phyloP scores from a whole-genome alignment of 2,888 invertebrate species.

The Chromoteleia sp. region DNA sequence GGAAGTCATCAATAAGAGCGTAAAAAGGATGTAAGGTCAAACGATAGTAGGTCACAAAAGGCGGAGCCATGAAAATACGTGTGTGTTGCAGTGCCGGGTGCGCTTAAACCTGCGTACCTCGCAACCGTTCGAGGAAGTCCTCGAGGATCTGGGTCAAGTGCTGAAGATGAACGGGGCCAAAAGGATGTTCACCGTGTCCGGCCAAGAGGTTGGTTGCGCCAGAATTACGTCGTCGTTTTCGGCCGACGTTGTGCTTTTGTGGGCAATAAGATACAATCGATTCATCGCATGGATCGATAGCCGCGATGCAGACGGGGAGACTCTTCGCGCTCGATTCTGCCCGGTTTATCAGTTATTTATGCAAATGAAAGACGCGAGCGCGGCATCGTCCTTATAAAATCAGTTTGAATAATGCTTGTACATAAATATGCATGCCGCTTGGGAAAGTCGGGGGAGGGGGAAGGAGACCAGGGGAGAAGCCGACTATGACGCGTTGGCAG shows the following conservation, averaged over 20 bases:
- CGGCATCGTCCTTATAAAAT: constrained; percentile 82
- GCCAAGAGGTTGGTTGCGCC: constrained; percentile 91
- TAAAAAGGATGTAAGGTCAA: constrained; percentile 45
- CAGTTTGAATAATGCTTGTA: constrained; percentile 81
- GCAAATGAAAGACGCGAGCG: constrained; percentile 78
- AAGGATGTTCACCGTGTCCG: constrained; percentile 95
- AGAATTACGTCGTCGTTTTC: constrained; percentile 30
- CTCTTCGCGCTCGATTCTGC: constrained; percentile 68
- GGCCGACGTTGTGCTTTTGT: constrained; percentile 51
- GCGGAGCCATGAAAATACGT: constrained; percentile 11
- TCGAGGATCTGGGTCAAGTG: constrained; percentile 96
- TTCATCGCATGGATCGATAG: constrained; percentile 68
- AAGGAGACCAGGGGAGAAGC: constrained; percentile 47
- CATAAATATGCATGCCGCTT: constrained; percentile 82
- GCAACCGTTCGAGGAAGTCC: constrained; percentile 97
- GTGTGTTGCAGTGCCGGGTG: constrained; percentile 91
- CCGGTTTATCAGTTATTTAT: constrained; percentile 80
- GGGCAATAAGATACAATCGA: constrained; percentile 55
- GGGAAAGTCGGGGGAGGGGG: constrained; percentile 61
- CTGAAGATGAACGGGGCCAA: constrained; percentile 96
- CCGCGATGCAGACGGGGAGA: constrained; percentile 62
- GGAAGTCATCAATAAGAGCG: constrained; percentile 20
- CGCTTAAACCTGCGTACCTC: constrained; percentile 95
- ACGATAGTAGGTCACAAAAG: constrained; percentile 34
- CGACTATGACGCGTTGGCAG: constrained; percentile 64